Base-by-base conservation (phyloP, 2,113 vertebrate species). In the Micromys minutus region DNA sequence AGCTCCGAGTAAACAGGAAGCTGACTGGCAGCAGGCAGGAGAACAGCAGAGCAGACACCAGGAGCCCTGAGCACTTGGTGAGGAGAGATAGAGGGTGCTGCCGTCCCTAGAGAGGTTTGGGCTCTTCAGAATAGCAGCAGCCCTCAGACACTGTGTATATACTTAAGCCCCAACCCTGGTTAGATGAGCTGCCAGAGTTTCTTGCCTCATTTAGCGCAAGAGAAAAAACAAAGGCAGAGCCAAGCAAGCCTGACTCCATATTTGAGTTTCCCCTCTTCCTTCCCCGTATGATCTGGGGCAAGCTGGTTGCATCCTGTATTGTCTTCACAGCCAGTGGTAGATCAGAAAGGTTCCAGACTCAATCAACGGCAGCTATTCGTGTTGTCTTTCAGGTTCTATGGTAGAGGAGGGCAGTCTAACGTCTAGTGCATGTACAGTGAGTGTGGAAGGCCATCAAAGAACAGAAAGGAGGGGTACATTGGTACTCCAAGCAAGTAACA, bases 1-100 rank as follows among this genome's bases (percentile, higher is more conserved):
- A 96, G 97, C 92, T 94, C 96, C 96, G 97, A 97, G 97, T 97
- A 97, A 97, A 97, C 97, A 97, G 97, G 97, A 97, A 97, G 95
- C 92, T 95, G 90, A 89, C 95, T 96, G 95, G 97, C 95, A 97
- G 95, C 95, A 83, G 88, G 63, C 80, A 42, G 90, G 95, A 57
- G 87, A 94, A 57, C 34, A 89, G 92, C 61, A 94, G 74, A 87
- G 61, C 80, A 67, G 84, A 94, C 87, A 87, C 94, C 91, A 92
- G 94, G 80, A 95, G 79, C 31, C 17, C 87, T 71, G 91, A 97
- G 84, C 90, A 7, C 83, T 96, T 96, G 61, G 94, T 65, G 90
- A 90, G 76, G 61, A 55, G 29, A 7, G 83, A 86, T 42, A 59
- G 79, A 94, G 76, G 50, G 31, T 89, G 65, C 65, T 52, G 65